Evolutionary conservation across 2,888 invertebrate species (phyloP), one percentile per base, ranked within the genome.

Genomic region (Drosophila vallismaia): DNA sequence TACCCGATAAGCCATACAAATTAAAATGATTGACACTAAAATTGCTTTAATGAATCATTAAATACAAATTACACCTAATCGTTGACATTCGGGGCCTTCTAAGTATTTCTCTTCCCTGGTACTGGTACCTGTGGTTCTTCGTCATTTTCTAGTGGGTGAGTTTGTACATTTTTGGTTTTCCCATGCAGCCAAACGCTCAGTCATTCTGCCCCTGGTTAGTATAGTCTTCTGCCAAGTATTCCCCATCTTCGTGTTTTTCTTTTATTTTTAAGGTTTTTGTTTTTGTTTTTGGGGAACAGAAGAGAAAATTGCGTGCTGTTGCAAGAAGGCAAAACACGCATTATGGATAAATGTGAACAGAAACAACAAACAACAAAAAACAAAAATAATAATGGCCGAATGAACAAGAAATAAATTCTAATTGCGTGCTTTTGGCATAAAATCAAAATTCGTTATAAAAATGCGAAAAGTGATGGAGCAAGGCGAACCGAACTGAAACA

Each of bases 341-440:
- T 64, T 48, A 71, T 58, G 68, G 68, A 44, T 49, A 50, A 69
- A 70, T 56, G 70, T 33, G 45, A 69, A 57, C 56, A 48, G 28
- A 12, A 54, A 50, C 33, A 50, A 36, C 28, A 40, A 40, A 58
- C 36, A 38, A 40, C 36, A 12, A 51, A 45, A 19, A 50, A 36
- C 19, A 33, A 36, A 60, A 44, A 63, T 42, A 56, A 26, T 26
- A 42, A 42, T 62, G 40, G 49, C 33, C 50, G 55, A 70, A 57
- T 50, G 71, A 69, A 70, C 68, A 71, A 55, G 73, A 73, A 75
- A 80, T 80, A 71, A 83, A 86, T 86, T 86, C 77, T 79, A 83
- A 86, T 84, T 76, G 86, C 81, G 71, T 84, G 80, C 71, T 75
- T 80, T 86, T 83, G 85, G 87, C 83, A 83, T 74, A 76, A 88